Evolutionary conservation across 2,888 invertebrate genomes (phyloP), one percentile per base, ranked within the genome.

Genomic region (Calephelis perditalis): DNA sequence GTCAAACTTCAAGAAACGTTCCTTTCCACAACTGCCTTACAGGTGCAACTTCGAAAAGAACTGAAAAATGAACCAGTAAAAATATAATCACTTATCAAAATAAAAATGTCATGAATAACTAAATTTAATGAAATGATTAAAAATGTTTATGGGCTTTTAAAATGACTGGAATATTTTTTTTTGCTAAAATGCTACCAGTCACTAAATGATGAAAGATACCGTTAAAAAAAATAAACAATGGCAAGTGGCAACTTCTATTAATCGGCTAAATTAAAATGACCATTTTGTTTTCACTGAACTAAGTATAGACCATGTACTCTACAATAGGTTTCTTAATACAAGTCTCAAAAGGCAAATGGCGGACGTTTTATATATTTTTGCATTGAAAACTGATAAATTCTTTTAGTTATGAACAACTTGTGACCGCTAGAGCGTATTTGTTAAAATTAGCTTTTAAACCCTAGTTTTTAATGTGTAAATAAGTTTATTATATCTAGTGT

Each of bases 331-430:
- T 76, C 65, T 60, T 79, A 78, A 77, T 79, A 82, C 79, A 86
- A 82, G 84, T 87, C 82, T 84, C 87, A 88, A 87, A 91, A 90
- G 86, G 91, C 90, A 89, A 90, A 91, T 91, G 91, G 91, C 91
- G 91, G 91, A 91, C 87, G 86, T 89, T 90, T 91, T 91, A 91
- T 91, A 89, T 89, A 88, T 90, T 90, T 91, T 91, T 91, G 89
- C 90, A 90, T 87, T 79, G 85, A 87, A 90, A 91, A 88, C 85
- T 88, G 86, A 88, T 88, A 87, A 90, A 90, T 89, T 89, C 83
- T 89, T 90, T 91, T 91, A 91, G 90, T 87, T 91, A 89, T 89
- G 91, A 88, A 79, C 86, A 84, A 82, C 84, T 88, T 85, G 86
- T 88, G 88, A 88, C 87, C 87, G 86, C 84, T 86, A 84, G 81